These are phyloP conservation scores for Tetraneura akinire DNA, from an alignment of 1,140 invertebrate genomes.

Conservation along the genomic window DNA sequence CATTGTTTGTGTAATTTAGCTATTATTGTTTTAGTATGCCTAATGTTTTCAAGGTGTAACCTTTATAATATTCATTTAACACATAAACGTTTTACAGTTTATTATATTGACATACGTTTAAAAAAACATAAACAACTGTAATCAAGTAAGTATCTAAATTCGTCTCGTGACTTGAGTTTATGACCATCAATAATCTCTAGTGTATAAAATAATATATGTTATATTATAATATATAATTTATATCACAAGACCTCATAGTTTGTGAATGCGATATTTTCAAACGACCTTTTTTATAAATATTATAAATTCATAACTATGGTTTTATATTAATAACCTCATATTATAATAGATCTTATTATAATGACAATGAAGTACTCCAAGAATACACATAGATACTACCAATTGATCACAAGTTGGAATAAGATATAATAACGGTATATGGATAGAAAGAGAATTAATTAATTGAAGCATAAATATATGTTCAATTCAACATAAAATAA, in stretches of 20 bases:
- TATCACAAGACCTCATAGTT: background rate
- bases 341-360: constrained; percentile 4
- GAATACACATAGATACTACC: background rate
- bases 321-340: constrained; percentile 20
- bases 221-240: background rate
- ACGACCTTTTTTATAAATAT: constrained; percentile 1
- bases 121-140: constrained; percentile 18
- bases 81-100: constrained; percentile 17
- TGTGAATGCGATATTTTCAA: background rate
- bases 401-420: background rate
- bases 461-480: no score
- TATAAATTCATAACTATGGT: background rate
- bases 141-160: background rate
- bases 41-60: constrained; percentile 45
- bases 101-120: constrained; percentile 20
- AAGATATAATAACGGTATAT: no score
- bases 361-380: background rate
- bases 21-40: constrained; percentile 27
- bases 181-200: background rate
- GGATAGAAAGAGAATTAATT: no score
- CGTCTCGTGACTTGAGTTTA: background rate
- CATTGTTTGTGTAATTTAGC: constrained; percentile 2
- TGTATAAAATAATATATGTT: background rate
- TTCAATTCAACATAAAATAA: no score
- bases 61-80: constrained; percentile 9